Percentiles rank a stretch among this genome's conserved stretches.
These are phyloP conservation scores for Saguinus imperator DNA, from an alignment of 2,113 vertebrate genomes.

Conservation along the genomic window DNA sequence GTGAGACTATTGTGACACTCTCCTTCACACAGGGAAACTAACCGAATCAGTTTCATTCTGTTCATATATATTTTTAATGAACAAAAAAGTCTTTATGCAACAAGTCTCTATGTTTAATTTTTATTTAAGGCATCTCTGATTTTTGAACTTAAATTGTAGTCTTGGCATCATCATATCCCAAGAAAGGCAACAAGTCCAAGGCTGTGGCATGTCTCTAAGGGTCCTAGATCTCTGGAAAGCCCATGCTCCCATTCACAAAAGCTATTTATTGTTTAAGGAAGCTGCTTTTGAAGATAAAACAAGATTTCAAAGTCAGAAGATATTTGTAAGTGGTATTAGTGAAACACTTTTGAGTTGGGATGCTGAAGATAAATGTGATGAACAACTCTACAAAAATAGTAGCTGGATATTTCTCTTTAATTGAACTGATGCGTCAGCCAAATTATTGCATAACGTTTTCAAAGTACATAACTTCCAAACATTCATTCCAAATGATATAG, in stretches of 20 bases:
- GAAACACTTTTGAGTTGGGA: neutral
- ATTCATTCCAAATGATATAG: neutral
- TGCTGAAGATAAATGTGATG: neutral
- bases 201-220: neutral
- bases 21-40: neutral
- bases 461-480: neutral
- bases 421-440: neutral
- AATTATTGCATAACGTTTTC: neutral
- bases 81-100: neutral
- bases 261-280: neutral
- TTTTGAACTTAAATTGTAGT: neutral
- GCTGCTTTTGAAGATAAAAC: neutral
- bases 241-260: neutral
- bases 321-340: neutral
- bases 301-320: neutral
- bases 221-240: neutral
- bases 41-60: neutral
- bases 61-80: neutral
- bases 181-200: neutral
- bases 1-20: neutral
- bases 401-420: conserved; percentile 1
- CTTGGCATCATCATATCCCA: neutral
- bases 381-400: neutral
- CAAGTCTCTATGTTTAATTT: neutral
- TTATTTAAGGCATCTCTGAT: neutral